Evolutionary conservation across 2,888 invertebrate species (phyloP), one percentile per base, ranked within the genome.

Genomic region (Phaedon cochleariae): DNA sequence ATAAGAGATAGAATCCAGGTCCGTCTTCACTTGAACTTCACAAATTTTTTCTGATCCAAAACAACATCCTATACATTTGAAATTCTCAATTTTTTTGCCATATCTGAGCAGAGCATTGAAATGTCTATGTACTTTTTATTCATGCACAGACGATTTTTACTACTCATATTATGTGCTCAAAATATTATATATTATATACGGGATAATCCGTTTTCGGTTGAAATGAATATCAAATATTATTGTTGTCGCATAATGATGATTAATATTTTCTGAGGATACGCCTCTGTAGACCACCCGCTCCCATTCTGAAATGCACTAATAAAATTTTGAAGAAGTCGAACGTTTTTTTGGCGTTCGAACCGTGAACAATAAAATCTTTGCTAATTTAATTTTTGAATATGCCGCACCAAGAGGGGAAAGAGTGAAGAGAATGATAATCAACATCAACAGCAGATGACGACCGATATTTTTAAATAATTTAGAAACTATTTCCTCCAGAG

Each of bases 271-370:
- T n/a, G n/a, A 26, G 18, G 9, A 54, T 29, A 54, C 66, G 66
- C 41, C 59, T 15, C 59, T 66, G 66, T 1, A 48, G 72, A 72
- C 72, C 72, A 72, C 70, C 72, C 72, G 72, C 69, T 65, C 62
- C 49, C 64, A 55, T 58, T 49, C 29, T 59, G 60, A 67, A 70
- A 66, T 71, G 64, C 66, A 63, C 69, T 64, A 70, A 69, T 70
- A 72, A 72, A 70, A 72, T 70, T 70, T 68, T 61, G 72, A 67
- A 65, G 67, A 64, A 59, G 64, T 67, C 49, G 49, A 61, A 64
- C 60, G 66, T 67, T 53, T 67, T 65, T 68, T 60, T 67, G 66
- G 59, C 52, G 54, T 58, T 57, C 68, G 68, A 64, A 62, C 52
- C 54, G 67, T 65, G 65, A 70, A 70, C 66, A 65, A 70, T 70